Evolutionary conservation across 2,113 vertebrate species (phyloP), one percentile per base, ranked within the genome.

Genomic region (Bubalus kerabau): DNA sequence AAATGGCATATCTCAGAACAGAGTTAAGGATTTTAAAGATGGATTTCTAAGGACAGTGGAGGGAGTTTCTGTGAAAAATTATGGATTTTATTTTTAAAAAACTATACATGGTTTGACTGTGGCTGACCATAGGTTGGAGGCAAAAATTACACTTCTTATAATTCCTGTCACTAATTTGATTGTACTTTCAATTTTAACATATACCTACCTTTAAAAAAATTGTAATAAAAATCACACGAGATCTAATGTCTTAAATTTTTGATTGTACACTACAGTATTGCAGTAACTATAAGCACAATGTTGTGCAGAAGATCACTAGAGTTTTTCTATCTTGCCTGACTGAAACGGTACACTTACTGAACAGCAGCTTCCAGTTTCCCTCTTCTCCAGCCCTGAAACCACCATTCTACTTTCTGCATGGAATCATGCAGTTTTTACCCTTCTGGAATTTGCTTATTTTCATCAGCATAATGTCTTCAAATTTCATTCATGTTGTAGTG

Each of bases 101-200:
- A 28, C 6, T 6, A 15, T 56, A 85, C 40, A 16, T 50, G 36
- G 7, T 83, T 94, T 59, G 57, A 95, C 23, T 48, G 8, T 57
- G 62, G 4, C 16, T 85, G 43, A 28, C 28, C 30, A 19, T 83
- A 88, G 32, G 50, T 52, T 80, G 90, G 23, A 97, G 62, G 28
- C 48, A 95, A 88, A 96, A 92, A 26, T 60, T 96, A 50, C 76
- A 32, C n/a, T 59, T 64, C 23, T 89, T 98, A 32, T 17, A 67
- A 80, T 81, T 96, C 2, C 2, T 94, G 87, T 36, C 4, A 86
- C 16, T 84, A 74, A 76, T 54, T 60, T 89, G 28, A 2, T 71
- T 91, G 92, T 50, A 59, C 12, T 97, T 97, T 87, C 28, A 46
- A 46, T 57, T 96, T 84, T 82, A 96, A 11, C 28, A 84, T 21